Base-by-base conservation (phyloP, 2,797 vertebrate species). In the Helostoma temminkii region DNA sequence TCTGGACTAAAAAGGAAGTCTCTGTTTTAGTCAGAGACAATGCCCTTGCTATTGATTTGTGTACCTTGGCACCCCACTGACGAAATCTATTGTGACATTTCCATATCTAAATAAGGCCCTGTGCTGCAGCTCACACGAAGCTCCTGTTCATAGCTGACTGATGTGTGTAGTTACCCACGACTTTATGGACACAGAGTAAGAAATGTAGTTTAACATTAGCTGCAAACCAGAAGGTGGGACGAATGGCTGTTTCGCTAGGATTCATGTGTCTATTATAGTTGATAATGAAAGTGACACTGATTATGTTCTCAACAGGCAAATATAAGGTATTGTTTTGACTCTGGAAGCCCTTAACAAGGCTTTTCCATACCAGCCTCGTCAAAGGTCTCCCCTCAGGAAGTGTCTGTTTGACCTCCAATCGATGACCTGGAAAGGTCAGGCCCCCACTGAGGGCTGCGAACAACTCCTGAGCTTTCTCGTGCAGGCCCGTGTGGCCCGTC, bases 81-180 rank as follows among this genome's bases (percentile, higher is more conserved):
- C 71, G 1, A 92, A 92, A 94, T 94, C 93, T 82, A 94, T 95
- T 86, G 84, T 93, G 93, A 90, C 91, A 91, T 94, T 94, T 94
- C 87, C 88, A 90, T 78, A 81, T 88, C 85, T 87, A 83, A 91
- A 89, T 76, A 81, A 76, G 80, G 81, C 68, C 6, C 57, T 64
- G 68, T 36, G 60, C 82, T 72, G 80, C 64, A 34, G 74, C 83
- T 26, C 76, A 61, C 36, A 21, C 62, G 57, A 82, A 26, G 73
- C 78, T 11, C 5, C 70, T 69, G 78, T 82, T 82, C 24, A 72
- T 39, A 25, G 49, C 55, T 18, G 55, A 41, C 48, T 26, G 66
- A 43, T 12, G 8, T 63, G 37, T 62, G 12, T 1, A 14, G 42
- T 52, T 55, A 36, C 62, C 30, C 32, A 15, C 21, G n/a, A 7